These are phyloP conservation scores for Phortica variegata DNA, from an alignment of 1,140 invertebrate species.

Conservation along the genomic window DNA sequence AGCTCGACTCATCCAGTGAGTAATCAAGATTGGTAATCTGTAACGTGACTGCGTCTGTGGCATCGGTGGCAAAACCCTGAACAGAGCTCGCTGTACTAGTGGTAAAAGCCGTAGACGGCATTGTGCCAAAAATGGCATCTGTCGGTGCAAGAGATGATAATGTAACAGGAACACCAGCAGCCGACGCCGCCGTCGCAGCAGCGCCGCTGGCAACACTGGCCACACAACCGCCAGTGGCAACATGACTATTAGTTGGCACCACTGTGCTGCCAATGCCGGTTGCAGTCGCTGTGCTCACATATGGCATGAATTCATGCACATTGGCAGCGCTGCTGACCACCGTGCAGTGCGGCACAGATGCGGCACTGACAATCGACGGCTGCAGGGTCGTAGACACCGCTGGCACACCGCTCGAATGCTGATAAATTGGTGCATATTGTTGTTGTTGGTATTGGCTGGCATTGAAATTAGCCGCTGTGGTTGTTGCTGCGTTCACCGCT, in stretches of 20 bases:
- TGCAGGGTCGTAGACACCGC: slow-evolving; percentile 2
- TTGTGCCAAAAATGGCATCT: not conserved
- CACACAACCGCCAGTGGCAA: not conserved
- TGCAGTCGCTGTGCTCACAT: not conserved
- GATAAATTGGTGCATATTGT: slow-evolving; percentile 22
- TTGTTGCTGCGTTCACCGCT: not conserved
- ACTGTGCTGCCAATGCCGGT: slow-evolving; percentile 13
- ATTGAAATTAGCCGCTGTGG: not conserved
- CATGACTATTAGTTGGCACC: slow-evolving; percentile 1
- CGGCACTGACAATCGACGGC: not conserved
- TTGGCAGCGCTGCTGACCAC: not conserved
- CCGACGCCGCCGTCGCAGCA: not conserved
- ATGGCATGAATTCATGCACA: not conserved
- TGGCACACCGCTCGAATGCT: slow-evolving; percentile 7
- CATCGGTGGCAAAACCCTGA: slow-evolving; percentile 15
- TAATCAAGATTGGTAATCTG: slow-evolving; percentile 56
- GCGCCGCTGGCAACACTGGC: not conserved
- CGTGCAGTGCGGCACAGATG: not conserved
- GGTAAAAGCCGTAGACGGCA: not conserved
- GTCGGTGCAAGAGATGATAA: not conserved
- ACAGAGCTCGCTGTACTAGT: not conserved
- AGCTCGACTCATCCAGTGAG: slow-evolving; percentile 44
- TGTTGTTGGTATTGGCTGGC: slow-evolving; percentile 12
- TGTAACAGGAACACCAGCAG: not conserved
- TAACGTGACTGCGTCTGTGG: slow-evolving; percentile 39